Evolutionary conservation across 2,888 invertebrate genomes (phyloP), one percentile per base, ranked within the genome.

Genomic region (Macrophya alboannulata): DNA sequence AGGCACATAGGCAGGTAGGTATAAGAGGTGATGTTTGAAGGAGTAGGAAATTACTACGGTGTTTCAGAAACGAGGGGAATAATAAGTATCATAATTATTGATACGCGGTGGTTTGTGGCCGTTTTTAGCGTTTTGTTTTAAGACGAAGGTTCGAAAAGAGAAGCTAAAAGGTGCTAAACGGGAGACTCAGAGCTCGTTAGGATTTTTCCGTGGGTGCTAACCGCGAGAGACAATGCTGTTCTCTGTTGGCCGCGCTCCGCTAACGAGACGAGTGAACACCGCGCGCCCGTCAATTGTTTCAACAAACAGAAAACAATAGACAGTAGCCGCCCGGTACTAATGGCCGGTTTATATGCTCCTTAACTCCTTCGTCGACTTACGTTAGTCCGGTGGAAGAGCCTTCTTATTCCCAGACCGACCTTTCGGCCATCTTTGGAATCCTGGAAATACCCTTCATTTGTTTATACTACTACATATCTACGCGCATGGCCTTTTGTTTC

Each of bases 161-260:
- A 51, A 83, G 83, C 83, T 51, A 71, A 83, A 83, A 83, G 83
- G 83, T 83, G 83, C 83, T 83, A 83, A 83, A 83, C 83, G 83
- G 83, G 83, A 83, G 83, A 83, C 68, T 83, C 83, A 88, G 89
- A 90, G 91, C 92, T 93, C 93, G 92, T 93, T 93, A 93, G 93
- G 92, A 93, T 93, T 93, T 93, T 93, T 92, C 93, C 92, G 91
- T 91, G 91, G 89, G 92, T 91, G 93, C 91, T 93, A 93, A 93
- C 91, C 89, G 91, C 86, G 88, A 87, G 87, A 88, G 90, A 91
- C 91, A 91, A 91, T 91, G 91, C 91, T 89, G 89, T 71, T 88
- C 89, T 90, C 87, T 89, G 89, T 87, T 89, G 87, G 87, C 88
- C 86, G 89, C 88, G 86, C 86, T 88, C 88, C 91, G 92, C 92